A percentile compares a stretch with the other conserved stretches of the same genome.
These are phyloP conservation scores for Lanius collurio DNA, from an alignment of 2,113 vertebrate species.

Conservation along the genomic window DNA sequence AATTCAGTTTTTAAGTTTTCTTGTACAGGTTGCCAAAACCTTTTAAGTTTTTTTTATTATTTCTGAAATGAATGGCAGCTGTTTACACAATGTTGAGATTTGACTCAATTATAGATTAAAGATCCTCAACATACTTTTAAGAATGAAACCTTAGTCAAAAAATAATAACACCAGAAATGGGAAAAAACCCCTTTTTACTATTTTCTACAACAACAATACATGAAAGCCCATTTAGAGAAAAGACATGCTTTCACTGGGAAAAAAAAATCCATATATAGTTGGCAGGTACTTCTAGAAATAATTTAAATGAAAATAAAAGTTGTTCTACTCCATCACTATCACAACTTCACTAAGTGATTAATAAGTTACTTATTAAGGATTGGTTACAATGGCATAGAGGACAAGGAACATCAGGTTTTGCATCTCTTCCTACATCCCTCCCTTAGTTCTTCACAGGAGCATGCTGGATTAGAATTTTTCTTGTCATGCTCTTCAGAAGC, in stretches of 20 bases:
- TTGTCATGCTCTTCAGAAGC: background rate
- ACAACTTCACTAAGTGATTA: background rate
- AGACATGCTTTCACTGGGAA: fast-evolving
- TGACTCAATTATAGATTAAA: background rate
- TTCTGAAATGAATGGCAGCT: background rate
- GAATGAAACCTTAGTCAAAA: background rate
- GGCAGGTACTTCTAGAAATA: background rate
- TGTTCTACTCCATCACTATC: background rate
- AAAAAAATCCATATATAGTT: too few relatives aligned
- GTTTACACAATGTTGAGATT: background rate
- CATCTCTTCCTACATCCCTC: background rate
- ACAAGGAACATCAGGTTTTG: background rate
- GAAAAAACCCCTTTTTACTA: background rate
- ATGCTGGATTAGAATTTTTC: background rate
- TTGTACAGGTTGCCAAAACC: background rate
- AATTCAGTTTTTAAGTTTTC: background rate
- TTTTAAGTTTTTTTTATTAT: background rate
- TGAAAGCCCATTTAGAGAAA: background rate
- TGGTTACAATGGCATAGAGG: background rate
- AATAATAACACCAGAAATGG: background rate
- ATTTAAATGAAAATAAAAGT: background rate
- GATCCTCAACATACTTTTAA: background rate
- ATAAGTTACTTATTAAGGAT: background rate
- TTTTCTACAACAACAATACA: background rate
- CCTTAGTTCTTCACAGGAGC: background rate